Base-by-base conservation (phyloP, 64 coral and sea anemone genomes). In the Montipora sp. region DNA sequence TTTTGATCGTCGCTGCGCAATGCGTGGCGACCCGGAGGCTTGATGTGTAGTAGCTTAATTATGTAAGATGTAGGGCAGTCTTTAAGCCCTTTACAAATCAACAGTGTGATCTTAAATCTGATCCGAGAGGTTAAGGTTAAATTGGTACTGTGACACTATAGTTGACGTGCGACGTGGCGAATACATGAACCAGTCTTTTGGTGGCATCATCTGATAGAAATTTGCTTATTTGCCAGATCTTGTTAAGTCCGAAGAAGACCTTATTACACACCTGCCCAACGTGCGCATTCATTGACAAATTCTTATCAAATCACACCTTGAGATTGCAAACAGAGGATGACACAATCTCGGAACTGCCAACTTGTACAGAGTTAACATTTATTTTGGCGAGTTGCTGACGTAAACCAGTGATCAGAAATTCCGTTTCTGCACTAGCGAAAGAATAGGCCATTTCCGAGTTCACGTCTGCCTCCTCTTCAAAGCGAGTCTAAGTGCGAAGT, bases 321-420 rank as follows among this genome's bases (percentile, higher is more conserved):
- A 84, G 81, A 84, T 59, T 59, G 51, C 81, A 55, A 57, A 84
- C 81, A 84, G 81, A 84, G 81, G 51, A 48, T 66, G 75, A 88
- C 18, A 73, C 86, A 74, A 88, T 72, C 5, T 88, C 46, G 7
- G 75, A 73, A 48, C 50, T 88, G 65, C 63, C 65, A 19, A 88
- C 24, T 73, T 88, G 63, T 45, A 72, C 61, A 88, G 85, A 48
- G 72, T 24, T 24, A 24, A 24, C 24, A 24, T 24, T 24, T 24
- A 24, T 24, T 24, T 24, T 24, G 24, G 24, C 24, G 24, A 24
- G 24, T 24, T 24, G 24, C 24, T 24, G 24, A 24, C 24, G 24
- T 24, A 24, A 24, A 24, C 24, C 24, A 24, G 24, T 24, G 24
- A 24, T 24, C 24, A 24, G 24, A 24, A 24, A 24, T 24, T 24